Base-by-base conservation (phyloP, 2,113 vertebrate species). In the Manacus vitellinus region DNA sequence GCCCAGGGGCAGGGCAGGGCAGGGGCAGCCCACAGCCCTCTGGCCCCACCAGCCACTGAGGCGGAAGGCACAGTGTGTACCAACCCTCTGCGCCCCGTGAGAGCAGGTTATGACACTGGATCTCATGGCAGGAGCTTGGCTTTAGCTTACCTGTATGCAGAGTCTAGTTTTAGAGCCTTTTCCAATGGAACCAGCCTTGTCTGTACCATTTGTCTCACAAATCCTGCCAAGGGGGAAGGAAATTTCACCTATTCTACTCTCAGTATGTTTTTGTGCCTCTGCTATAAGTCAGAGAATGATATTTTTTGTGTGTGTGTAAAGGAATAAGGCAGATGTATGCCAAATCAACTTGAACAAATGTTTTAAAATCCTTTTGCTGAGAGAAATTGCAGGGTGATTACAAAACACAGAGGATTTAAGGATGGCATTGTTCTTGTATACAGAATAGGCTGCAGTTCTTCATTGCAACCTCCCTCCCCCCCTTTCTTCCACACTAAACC, bases 331-430 rank as follows among this genome's bases (percentile, higher is more conserved):
- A 89, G 56, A 68, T 43, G 56, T 67, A 77, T 72, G 70, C 54
- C 37, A 91, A 81, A 91, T 65, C 31, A 67, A 6, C n/a, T 67
- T 21, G n/a, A 72, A 87, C 39, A 86, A 91, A 62, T 83, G 83
- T 74, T 95, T 95, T 65, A 10, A 91, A 91, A 74, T 46, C 39
- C 33, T 80, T 54, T 72, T 74, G 27, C 56, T 76, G 61, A 92
- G 62, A 91, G 47, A 75, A 85, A 85, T 44, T 68, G 52, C 52
- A 71, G 52, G 30, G 27, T 94, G 89, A 84, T 75, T 89, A 82
- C 77, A 85, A 91, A 95, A 68, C 78, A 73, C 10, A 10, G 39
- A 87, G 21, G 16, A 67, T 78, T 52, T 79, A 51, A 75, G 63
- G 68, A 66, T 61, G 70, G 28, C 44, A 63, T 76, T 92, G 61